Base-by-base conservation (phyloP, 2,888 invertebrate genomes). In the Drosophila eohydei region DNA sequence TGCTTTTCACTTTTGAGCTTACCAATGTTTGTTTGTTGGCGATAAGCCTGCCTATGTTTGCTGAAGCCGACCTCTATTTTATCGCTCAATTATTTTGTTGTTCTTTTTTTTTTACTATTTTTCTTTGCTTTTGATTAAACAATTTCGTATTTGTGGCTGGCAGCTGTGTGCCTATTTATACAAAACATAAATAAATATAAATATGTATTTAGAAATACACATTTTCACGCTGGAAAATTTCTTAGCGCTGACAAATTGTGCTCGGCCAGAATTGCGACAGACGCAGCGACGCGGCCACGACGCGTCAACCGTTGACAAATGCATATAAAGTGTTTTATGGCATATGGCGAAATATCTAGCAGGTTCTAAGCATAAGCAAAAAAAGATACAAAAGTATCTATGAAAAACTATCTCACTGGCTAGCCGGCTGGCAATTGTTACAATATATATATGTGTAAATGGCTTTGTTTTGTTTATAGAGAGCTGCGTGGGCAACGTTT, bases 191-290 rank as follows among this genome's bases (percentile, higher is more conserved):
- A 46, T 0, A 30, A 30, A 43, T 50, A 50, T 59, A 74, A 65
- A 48, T 46, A 52, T 52, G 52, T 38, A 40, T 67, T 66, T 67
- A 67, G 67, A 66, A 40, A 66, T 55, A 57, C 5, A 57, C 6
- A 54, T 79, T 79, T 77, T 66, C 70, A 63, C 55, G 56, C 76
- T 73, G 79, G 79, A 72, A 78, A 75, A 71, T 54, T 54, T 63
- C 60, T 54, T 28, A 48, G 61, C 38, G 56, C 52, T 87, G 85
- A 86, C 83, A 86, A 86, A 86, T 85, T 88, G 81, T 80, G 44
- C 62, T 61, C 78, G 83, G 78, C 73, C 78, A 81, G 80, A 86
- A 78, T 88, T 81, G 83, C 86, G 85, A 88, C 83, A 85, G 79
- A 67, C 41, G 44, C 52, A 60, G 51, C 71, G 66, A 54, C 62